Evolutionary conservation across 2,797 vertebrate species (phyloP), one percentile per base, ranked within the genome.

Genomic region (Halcyon leucocephala): DNA sequence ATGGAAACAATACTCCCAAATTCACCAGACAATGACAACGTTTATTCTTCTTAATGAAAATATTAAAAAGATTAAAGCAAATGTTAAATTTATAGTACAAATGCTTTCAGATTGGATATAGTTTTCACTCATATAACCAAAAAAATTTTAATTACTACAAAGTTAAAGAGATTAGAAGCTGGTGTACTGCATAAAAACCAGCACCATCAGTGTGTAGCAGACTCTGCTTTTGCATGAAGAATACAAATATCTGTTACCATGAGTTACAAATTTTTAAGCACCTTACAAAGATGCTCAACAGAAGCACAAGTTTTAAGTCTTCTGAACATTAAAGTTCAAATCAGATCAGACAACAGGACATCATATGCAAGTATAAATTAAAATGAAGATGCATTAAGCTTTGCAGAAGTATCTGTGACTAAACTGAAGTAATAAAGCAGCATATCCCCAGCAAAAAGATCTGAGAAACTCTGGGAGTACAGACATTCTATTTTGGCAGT

Each of bases 401-500:
- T 2, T 77, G 57, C 51, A 79, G 49, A 60, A 61, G 29, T 33
- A 52, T 62, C 35, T 81, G 26, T 58, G 44, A 81, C 42, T 61
- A 78, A 78, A 78, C 33, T 31, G 33, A 90, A 72, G 69, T n/a
- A 46, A 89, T 29, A 73, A 85, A 89, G 18, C 31, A 79, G 35
- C 44, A 55, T 9, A 82, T 64, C 10, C 20, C 48, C 51, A 55
- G 31, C 16, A 92, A 92, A 87, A 62, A 33, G 78, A 65, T 86
- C 18, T 89, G 31, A 85, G 46, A 78, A 97, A 87, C 11, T 14
- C 18, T 65, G 21, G 73, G 21, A 94, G 55, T 25, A 79, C 25
- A 76, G 54, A 93, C 20, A 24, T 39, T 86, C 28, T 57, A 31
- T 89, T 85, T 94, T 93, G 89, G 62, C 79, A 86, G 62, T 80